Evolutionary conservation across 2,888 invertebrate species (phyloP), one percentile per base, ranked within the genome.

Genomic region (Acleris emargana): DNA sequence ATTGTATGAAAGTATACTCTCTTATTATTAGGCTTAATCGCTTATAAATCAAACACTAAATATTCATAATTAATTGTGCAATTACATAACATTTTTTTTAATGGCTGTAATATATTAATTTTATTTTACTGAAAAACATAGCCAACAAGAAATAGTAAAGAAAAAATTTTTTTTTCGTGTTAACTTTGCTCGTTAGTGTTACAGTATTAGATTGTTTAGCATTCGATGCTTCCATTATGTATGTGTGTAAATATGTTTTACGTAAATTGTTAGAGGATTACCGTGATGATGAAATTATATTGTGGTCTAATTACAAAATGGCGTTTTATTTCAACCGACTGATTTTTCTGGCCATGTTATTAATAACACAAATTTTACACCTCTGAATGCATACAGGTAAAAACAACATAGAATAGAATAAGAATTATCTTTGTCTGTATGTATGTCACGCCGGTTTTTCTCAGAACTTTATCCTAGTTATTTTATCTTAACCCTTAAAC

Each of bases 241-340:
- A 80, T 81, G 84, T 87, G 79, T 89, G 89, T 91, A 90, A 86
- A 90, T 89, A 89, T 86, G 76, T 87, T 87, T 88, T 87, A 87
- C 82, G 79, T 86, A 82, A 79, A 80, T 85, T 84, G 85, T 88
- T 89, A 89, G 88, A 83, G 77, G 80, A 84, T 87, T 86, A 87
- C 82, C 76, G 83, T 83, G 81, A 84, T 78, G 80, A 82, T 83
- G 79, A 79, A 87, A 88, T 80, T 89, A 88, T 87, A 90, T 85
- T 86, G 86, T 89, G 89, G 86, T 89, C 88, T 84, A 86, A 87
- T 82, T 74, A 76, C 49, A 67, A 67, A 64, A 3, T 64, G 62
- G 66, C 67, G 70, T 87, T 84, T 88, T 73, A 78, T 84, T 83
- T 74, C 38, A 22, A 47, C 38, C 38, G 0, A 38, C 13, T 1